Percentiles rank a stretch among this genome's conserved stretches.
These are phyloP conservation scores for Mythimna lalbum DNA, from an alignment of 2,888 invertebrate species.

Conservation along the genomic window DNA sequence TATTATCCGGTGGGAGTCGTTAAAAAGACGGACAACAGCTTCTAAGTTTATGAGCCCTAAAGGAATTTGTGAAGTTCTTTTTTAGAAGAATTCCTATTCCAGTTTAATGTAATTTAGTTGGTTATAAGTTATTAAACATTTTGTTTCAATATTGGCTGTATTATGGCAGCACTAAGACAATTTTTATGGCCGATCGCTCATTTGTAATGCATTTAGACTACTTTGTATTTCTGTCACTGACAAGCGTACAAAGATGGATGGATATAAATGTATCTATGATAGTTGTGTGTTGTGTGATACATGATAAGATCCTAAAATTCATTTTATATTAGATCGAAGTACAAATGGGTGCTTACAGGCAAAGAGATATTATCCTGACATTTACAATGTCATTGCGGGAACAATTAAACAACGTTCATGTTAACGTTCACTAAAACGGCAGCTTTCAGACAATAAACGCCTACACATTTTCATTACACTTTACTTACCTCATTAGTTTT, in stretches of 20 bases:
- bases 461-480: slow-evolving; percentile 60
- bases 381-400: slow-evolving; percentile 31
- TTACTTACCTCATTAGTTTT: slow-evolving; percentile 63
- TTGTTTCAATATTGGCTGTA: background rate
- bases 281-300: background rate
- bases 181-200: slow-evolving; percentile 1
- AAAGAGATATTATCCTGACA: slow-evolving; percentile 12
- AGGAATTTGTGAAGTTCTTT: background rate
- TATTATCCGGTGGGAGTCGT: slow-evolving; percentile 13
- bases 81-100: background rate
- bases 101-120: background rate
- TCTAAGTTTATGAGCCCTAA: slow-evolving; percentile 30
- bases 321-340: slow-evolving; percentile 2
- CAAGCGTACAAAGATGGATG: background rate
- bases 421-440: slow-evolving; percentile 50
- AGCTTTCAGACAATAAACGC: slow-evolving; percentile 56
- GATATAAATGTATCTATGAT: background rate
- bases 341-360: background rate
- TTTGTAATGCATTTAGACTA: slow-evolving; percentile 1
- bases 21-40: slow-evolving; percentile 6
- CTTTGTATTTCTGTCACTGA: background rate
- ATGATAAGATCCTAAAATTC: background rate
- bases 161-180: background rate
- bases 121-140: background rate
- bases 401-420: slow-evolving; percentile 52